Evolutionary conservation across 2,797 vertebrate species (phyloP), one percentile per base, ranked within the genome.

Genomic region (Phoeniculus purpureus): DNA sequence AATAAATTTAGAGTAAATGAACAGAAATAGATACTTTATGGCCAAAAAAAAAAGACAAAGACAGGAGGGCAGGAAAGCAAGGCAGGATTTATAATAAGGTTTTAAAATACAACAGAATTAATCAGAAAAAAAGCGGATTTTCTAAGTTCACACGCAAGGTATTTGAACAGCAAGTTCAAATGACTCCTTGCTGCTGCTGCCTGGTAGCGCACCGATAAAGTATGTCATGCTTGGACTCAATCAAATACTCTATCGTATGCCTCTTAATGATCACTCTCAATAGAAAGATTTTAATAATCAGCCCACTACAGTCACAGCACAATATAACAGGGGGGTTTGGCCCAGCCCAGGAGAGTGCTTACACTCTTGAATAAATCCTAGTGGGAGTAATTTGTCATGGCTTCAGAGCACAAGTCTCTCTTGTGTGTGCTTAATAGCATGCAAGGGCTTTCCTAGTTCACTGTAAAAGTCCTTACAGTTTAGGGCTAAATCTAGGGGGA

Each of bases 1-100:
- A 86, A 89, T 90, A 81, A 96, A 96, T 94, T 90, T 88, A 93
- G 90, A 92, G 81, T 84, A 86, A 93, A 77, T 96, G 20, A 81
- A 94, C 88, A 92, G 82, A 92, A 96, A 91, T 71, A 55, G 27
- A 92, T 66, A 50, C 34, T 93, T 93, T 87, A 89, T 83, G 43
- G 51, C 19, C 52, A 22, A 37, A 6, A 16, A 20, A 12, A 11
- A 9, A 40, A 14, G 50, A 75, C n/a, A 15, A 23, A 40, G 4
- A 19, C 15, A 8, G 23, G 20, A 34, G 22, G 18, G 50, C 55
- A 86, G 47, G 40, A 72, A 60, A 37, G 31, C 27, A 87, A 83
- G 22, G n/a, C 31, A 81, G n/a, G 26, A 61, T 82, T 92, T 82
- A 71, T 92, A 83, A 87, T 73, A 56, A 10, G 43, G 43, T 43